Percentiles rank a stretch among this genome's conserved stretches.
These are phyloP conservation scores for Drosophila ficusphila DNA, from an alignment of 1,140 invertebrate genomes.

Conservation along the genomic window DNA sequence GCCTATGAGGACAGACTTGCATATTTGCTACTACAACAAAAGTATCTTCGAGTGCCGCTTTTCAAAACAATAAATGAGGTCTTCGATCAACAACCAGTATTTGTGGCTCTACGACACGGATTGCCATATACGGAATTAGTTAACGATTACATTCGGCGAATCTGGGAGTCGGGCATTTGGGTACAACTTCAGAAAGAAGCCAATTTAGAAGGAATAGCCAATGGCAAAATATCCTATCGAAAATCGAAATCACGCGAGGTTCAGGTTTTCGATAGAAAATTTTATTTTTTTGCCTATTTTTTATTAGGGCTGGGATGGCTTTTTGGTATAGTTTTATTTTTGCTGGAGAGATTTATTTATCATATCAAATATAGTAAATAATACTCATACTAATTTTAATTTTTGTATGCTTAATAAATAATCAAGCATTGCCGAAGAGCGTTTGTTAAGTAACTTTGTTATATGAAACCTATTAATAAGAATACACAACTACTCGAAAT, in stretches of 20 bases:
- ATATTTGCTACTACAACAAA: slow-evolving; percentile 23
- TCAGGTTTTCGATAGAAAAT: slow-evolving; percentile 30
- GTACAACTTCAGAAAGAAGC: slow-evolving; percentile 5
- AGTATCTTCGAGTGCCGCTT: slow-evolving; percentile 27
- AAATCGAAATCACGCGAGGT: slow-evolving; percentile 1
- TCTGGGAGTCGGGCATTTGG: slow-evolving; percentile 35
- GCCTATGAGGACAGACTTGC: slow-evolving; percentile 28
- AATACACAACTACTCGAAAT: too few species aligned
- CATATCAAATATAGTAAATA: too few species aligned
- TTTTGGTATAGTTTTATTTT: slow-evolving; percentile 13
- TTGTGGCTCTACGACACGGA: slow-evolving; percentile 15
- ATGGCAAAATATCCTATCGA: slow-evolving; percentile 31
- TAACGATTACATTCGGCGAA: slow-evolving; percentile 19
- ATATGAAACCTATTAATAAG: too few species aligned
- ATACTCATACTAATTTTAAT: too few species aligned
- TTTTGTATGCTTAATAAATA: too few species aligned
- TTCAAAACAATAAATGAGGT: slow-evolving; percentile 18
- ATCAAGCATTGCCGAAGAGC: too few species aligned
- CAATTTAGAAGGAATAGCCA: slow-evolving; percentile 22
- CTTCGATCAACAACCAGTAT: slow-evolving; percentile 18
- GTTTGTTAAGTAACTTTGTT: too few species aligned
- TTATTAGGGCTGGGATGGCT: slow-evolving; percentile 27
- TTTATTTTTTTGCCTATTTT: slow-evolving; percentile 33
- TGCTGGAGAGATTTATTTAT: background rate
- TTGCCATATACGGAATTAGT: slow-evolving; percentile 27